Base-by-base conservation (phyloP, 2,888 invertebrate species). In the Eubasilissa splendida region DNA sequence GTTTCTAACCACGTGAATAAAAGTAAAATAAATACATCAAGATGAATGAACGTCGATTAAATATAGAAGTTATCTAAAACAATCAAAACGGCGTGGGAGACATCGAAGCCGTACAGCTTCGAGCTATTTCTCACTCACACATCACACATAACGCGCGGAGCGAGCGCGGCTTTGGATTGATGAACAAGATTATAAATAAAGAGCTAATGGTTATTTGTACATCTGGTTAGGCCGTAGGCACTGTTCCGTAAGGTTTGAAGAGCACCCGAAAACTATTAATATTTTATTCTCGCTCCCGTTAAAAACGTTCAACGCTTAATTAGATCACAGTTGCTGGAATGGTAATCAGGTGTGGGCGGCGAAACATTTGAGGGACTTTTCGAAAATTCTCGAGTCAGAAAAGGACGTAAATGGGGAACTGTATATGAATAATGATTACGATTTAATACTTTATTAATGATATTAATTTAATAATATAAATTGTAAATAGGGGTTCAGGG, bases 41-140 rank as follows among this genome's bases (percentile, higher is more conserved):
- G 71, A 73, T 73, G 71, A 73, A 73, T 73, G 71, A 73, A 73
- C 58, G 2, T 8, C 31, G 58, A 56, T 73, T 58, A 73, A 56
- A 58, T 33, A 54, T 73, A 73, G 71, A 65, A 65, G 42, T 31
- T 22, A 56, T 73, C 54, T 54, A 56, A 73, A 73, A 54, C 70
- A 54, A 70, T 33, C 58, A n/a, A 58, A 8, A 33, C 33, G 12
- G 71, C 71, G 71, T 73, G 71, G 71, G 71, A 73, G 71, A 73
- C 33, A n/a, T 58, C 12, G 14, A 56, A 12, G 12, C 33, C 22
- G 70, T 60, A 70, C 14, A 73, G 42, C 56, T 42, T 22, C 10
- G 33, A 22, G 31, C 31, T 58, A 73, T 73, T 42, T 73, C 42
- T 11, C 52, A 42, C 42, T 42, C 42, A 2, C 42, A 42, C 42